Conservation (phyloP, 2,113 vertebrate genomes). For the Euleptes europaea region DNA sequence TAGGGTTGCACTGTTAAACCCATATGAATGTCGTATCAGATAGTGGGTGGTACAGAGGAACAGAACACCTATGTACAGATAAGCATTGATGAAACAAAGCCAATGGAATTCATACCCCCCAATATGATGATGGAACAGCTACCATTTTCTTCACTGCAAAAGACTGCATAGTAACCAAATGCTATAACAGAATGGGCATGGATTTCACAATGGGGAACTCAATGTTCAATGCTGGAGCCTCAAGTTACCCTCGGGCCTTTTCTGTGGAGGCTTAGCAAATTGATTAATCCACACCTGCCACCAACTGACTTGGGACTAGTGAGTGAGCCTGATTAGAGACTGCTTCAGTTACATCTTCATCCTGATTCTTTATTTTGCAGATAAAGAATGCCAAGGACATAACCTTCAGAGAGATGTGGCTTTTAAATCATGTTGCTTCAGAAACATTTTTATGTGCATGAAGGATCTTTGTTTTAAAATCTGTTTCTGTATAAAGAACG, state of each 20-base stretch:
- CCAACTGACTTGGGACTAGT: background rate
- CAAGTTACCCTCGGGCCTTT: background rate
- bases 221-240: too few species aligned
- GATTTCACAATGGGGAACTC: too few species aligned
- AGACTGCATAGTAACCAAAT: too few species aligned
- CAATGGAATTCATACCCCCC: too few species aligned
- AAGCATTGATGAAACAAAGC: too few species aligned
- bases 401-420: background rate
- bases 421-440: background rate
- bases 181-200: too few species aligned
- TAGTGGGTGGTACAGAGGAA: too few species aligned
- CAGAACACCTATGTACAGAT: too few species aligned
- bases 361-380: background rate
- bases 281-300: background rate
- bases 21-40: too few species aligned
- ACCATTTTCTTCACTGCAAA: too few species aligned
- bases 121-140: too few species aligned
- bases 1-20: too few species aligned
- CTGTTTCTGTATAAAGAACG: background rate
- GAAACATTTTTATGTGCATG: background rate
- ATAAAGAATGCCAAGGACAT: background rate
- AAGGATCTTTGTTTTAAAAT: constrained; percentile 11
- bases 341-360: background rate
- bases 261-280: background rate
- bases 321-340: background rate